phyloP scores from a whole-genome alignment of 2,888 invertebrate species.

The Acronicta psi region DNA sequence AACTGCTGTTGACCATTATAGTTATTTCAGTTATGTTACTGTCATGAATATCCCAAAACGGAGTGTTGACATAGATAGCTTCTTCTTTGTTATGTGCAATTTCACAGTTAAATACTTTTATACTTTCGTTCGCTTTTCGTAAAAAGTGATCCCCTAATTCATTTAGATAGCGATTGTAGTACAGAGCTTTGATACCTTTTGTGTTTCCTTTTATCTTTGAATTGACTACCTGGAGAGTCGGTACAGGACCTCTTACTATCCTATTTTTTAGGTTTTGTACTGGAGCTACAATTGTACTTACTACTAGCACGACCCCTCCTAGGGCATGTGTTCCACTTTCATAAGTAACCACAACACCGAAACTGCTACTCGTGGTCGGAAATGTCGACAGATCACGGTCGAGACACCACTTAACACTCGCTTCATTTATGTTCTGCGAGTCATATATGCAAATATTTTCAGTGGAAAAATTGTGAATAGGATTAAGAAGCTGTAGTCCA shows the following conservation, averaged over 20 bases:
- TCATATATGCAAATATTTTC: slow-evolving; percentile 95
- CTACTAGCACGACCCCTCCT: slow-evolving; percentile 94
- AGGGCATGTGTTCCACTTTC: slow-evolving; percentile 93
- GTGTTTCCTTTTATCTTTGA: slow-evolving; percentile 94
- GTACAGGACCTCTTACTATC: slow-evolving; percentile 94
- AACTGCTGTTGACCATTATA: slow-evolving; percentile 95
- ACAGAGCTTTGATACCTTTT: slow-evolving; percentile 94
- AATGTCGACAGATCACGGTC: slow-evolving; percentile 96
- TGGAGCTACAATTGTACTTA: slow-evolving; percentile 93
- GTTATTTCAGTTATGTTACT: slow-evolving; percentile 97
- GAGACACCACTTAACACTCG: slow-evolving; percentile 93
- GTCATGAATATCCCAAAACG: slow-evolving; percentile 95
- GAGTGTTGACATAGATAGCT: slow-evolving; percentile 94
- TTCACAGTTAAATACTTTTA: slow-evolving; percentile 94
- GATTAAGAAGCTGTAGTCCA: slow-evolving; percentile 96
- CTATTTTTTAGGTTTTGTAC: slow-evolving; percentile 92
- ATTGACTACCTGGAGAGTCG: slow-evolving; percentile 92
- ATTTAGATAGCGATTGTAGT: slow-evolving; percentile 96
- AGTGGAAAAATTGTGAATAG: slow-evolving; percentile 95
- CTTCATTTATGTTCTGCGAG: slow-evolving; percentile 91
- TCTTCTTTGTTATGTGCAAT: slow-evolving; percentile 94
- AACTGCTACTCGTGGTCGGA: slow-evolving; percentile 96
- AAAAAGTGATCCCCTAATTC: slow-evolving; percentile 96
- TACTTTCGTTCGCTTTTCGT: slow-evolving; percentile 95
- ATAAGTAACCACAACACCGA: slow-evolving; percentile 94